Evolutionary conservation across 2,113 vertebrate genomes (phyloP), one percentile per base, ranked within the genome.

Genomic region (Pterocles orientalis): DNA sequence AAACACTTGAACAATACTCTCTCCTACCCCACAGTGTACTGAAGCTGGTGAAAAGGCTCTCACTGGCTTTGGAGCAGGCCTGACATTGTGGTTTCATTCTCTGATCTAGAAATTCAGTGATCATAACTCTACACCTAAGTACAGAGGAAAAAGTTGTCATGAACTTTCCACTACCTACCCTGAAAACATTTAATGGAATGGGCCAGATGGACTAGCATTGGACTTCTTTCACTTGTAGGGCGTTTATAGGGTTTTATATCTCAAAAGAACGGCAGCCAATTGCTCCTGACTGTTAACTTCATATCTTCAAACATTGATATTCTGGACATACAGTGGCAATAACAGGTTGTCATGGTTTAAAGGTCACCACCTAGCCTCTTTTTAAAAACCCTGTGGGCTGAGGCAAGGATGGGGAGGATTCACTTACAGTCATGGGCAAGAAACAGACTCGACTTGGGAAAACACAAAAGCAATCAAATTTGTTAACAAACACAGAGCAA

Each of bases 271-370:
- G 19, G 7, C 18, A 36, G 8, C 3, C 7, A n/a, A 4, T 34
- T 65, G 29, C 10, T 68, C 53, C 29, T 43, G 23, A 75, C 29
- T 0, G 0, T 48, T 72, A 51, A 53, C 18, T 73, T 88, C 14
- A 1, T 31, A 14, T 39, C 20, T 91, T 72, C 51, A 50, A 26
- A 25, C 33, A 31, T 0, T 18, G 39, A 53, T 70, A 86, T 47
- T 54, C 51, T 56, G 43, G 71, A 50, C 13, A 29, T 17, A n/a
- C 0, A 0, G 18, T 28, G 43, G 11, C 18, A 86, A n/a, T 71
- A 54, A 56, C 6, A 47, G 51, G 14, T 60, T 41, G 41, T 41
- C 41, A 13, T 41, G 41, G 41, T 41, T 41, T 41, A 41, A 13
- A 41, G 39, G 41, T 12, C 41, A 41, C 41, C 41, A 41, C 41